Percentiles rank a stretch among this genome's conserved stretches.
These are phyloP conservation scores for Caenorhabditis inopinata DNA, from an alignment of 1,140 invertebrate genomes.

Conservation along the genomic window DNA sequence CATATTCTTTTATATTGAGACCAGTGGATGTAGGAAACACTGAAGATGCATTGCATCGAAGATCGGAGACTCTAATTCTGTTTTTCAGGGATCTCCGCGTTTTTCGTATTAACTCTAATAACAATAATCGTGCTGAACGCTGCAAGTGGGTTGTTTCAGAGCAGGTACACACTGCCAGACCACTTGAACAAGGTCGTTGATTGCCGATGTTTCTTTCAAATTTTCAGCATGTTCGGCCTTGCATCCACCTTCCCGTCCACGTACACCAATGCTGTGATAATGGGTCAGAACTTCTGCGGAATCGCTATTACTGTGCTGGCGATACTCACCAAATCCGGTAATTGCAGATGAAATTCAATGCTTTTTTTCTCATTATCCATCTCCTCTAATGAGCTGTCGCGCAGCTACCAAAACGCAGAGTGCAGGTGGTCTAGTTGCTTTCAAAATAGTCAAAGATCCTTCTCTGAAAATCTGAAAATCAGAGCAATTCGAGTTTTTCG, in stretches of 20 bases:
- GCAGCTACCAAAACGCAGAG: too few species aligned
- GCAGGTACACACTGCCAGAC: constrained; percentile 67
- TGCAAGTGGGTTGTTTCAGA: background rate
- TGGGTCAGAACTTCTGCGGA: constrained; percentile 8
- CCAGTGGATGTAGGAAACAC: constrained; percentile 1
- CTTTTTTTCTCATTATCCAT: too few species aligned
- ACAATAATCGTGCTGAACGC: background rate
- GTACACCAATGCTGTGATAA: background rate
- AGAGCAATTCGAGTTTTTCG: too few species aligned
- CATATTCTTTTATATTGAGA: background rate
- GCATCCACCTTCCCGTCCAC: background rate
- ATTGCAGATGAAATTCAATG: too few species aligned
- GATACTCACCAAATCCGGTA: constrained; percentile 49
- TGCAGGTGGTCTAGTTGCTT: too few species aligned
- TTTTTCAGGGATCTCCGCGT: background rate
- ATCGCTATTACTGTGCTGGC: background rate
- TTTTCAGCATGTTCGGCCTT: constrained; percentile 6
- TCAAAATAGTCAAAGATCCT: too few species aligned
- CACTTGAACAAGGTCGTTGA: too few species aligned
- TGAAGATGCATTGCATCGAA: too few species aligned
- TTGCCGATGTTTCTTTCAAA: too few species aligned
- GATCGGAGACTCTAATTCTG: too few species aligned
- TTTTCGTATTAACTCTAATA: background rate
- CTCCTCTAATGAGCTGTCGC: too few species aligned
- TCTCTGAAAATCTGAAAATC: too few species aligned